These are phyloP conservation scores for Corynorhinus townsendii DNA, from an alignment of 2,113 vertebrate species.

Conservation along the genomic window DNA sequence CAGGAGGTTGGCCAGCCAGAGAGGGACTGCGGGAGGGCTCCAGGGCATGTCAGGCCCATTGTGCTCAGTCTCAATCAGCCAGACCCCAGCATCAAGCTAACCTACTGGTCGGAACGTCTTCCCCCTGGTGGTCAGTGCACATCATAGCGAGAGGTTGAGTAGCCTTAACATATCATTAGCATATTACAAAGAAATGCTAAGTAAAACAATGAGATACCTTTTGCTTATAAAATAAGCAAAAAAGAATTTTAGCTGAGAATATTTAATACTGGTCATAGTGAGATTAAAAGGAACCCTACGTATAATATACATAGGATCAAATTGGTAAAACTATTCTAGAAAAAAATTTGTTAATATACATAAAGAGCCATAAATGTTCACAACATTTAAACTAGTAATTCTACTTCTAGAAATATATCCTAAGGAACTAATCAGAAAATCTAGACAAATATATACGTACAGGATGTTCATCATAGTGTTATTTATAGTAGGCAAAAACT, in stretches of 20 bases:
- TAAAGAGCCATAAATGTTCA: neutral
- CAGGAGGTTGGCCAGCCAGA: no score
- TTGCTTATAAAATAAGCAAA: neutral
- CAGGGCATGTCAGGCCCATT: no score
- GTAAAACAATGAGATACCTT: neutral
- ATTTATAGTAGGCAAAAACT: neutral
- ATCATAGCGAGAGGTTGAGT: no score
- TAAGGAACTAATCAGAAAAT: neutral
- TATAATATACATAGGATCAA: neutral
- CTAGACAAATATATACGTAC: neutral
- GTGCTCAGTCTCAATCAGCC: no score
- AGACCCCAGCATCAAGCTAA: no score
- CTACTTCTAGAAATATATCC: neutral
- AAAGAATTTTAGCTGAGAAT: neutral
- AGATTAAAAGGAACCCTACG: neutral
- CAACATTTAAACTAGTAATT: neutral
- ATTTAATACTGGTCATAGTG: neutral
- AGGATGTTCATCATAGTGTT: neutral
- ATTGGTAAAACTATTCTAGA: neutral
- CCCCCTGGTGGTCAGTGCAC: no score
- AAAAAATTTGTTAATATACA: neutral
- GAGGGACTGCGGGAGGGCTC: no score
- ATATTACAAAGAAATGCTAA: neutral
- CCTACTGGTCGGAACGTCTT: no score
- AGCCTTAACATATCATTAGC: no score